Conservation (phyloP, 2,113 vertebrate species). For the Microtus montanus region DNA sequence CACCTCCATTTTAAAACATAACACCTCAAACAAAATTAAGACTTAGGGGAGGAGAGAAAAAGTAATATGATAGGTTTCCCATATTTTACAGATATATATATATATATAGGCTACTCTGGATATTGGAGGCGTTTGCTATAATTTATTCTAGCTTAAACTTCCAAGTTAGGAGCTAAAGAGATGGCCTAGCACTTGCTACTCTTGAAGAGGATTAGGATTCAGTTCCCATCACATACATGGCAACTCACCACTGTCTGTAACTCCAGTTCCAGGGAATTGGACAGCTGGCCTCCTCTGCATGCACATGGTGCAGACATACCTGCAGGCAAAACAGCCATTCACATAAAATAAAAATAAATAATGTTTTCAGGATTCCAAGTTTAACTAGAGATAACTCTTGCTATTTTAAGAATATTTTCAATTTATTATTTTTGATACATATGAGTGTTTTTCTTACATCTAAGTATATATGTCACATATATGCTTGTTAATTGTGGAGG, state of each 20-base stretch:
- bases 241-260: background rate
- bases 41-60: background rate
- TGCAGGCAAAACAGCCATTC: background rate
- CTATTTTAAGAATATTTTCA: background rate
- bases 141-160: slow-evolving; percentile 31
- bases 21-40: background rate
- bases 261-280: background rate
- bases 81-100: background rate
- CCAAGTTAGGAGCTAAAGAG: background rate
- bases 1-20: background rate
- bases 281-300: background rate
- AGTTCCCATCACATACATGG: background rate
- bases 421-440: background rate
- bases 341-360: background rate
- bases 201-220: background rate
- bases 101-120: background rate
- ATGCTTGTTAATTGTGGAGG: background rate
- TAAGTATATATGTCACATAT: background rate
- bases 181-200: background rate
- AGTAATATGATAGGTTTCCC: background rate
- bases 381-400: background rate
- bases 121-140: slow-evolving; percentile 26
- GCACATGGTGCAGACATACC: background rate
- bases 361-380: background rate
- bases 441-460: background rate